Conservation (phyloP, 2,888 invertebrate genomes). For the Sthenelais limicola region DNA sequence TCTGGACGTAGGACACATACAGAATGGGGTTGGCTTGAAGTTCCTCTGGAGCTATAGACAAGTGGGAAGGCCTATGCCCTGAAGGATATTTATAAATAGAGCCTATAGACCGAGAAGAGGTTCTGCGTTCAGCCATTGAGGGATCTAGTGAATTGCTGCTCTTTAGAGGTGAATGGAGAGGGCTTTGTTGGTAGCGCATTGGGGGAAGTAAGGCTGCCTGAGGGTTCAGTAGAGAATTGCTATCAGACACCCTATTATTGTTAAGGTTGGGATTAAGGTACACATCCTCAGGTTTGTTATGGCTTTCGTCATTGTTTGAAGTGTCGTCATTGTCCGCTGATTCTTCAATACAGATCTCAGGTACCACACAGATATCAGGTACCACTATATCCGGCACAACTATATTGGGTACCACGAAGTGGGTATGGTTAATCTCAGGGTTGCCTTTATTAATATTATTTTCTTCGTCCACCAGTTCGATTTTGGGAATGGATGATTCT, state of each 20-base stretch:
- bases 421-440: constrained; percentile 3
- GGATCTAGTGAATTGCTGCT: not conserved
- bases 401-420: not conserved
- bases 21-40: constrained; percentile 24
- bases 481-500: constrained; percentile 6
- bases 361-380: no score
- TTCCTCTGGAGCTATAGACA: constrained; percentile 18
- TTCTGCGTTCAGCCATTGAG: not conserved
- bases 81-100: constrained; percentile 1
- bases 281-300: not conserved
- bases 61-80: constrained; percentile 14
- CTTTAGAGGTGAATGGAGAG: not conserved
- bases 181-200: not conserved
- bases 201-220: not conserved
- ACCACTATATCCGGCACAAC: no score
- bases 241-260: not conserved
- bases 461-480: constrained; percentile 25
- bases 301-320: not conserved
- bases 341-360: constrained; percentile 17
- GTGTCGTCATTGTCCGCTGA: not conserved
- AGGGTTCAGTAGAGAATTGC: constrained; percentile 1
- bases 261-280: not conserved
- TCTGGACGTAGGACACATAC: constrained; percentile 41
- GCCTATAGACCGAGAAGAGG: constrained; percentile 10
- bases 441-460: constrained; percentile 4